Base-by-base conservation (phyloP, 2,888 invertebrate species). In the Heliconius cydno region DNA sequence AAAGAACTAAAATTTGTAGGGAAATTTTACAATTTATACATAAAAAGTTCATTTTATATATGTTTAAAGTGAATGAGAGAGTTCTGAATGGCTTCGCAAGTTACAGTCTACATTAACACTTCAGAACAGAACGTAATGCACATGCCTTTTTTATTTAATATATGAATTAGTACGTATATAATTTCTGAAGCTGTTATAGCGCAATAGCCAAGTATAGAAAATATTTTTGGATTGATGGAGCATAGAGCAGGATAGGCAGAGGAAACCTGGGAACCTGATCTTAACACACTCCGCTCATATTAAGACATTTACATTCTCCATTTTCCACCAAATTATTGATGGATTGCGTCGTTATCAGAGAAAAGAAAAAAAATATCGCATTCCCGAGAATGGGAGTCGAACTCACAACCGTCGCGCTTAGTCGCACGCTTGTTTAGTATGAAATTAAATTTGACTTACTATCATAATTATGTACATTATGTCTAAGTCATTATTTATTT, bases 21-120 rank as follows among this genome's bases (percentile, higher is more conserved):
- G 60, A 66, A 28, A 46, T 75, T 70, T 63, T 75, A 65, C 63
- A 73, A 57, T 60, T 73, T 73, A 60, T 60, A 60, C 57, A 70
- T 41, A 57, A 30, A 34, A 57, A 60, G 19, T 38, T 60, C 2
- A 34, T 73, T 12, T 73, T 34, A 60, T 60, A 60, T 73, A 25
- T 73, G n/a, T 38, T 38, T 73, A 34, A 57, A 60, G 38, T 57
- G 60, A 60, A 60, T 57, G 57, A 57, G 52, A 60, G 38, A 9
- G 30, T 12, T 73, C 60, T 73, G 34, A 73, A 73, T 60, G 60
- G 60, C 15, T 60, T 7, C 60, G 9, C 15, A 60, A 38, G 73
- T 73, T 73, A 57, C 34, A 73, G 57, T 73, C 30, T 34, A 73
- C 72, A 57, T 73, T 38, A 41, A 70, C 41, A 70, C 15, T 68